Conservation (phyloP, 2,888 invertebrate genomes). For the Microctonus hyperodae region DNA sequence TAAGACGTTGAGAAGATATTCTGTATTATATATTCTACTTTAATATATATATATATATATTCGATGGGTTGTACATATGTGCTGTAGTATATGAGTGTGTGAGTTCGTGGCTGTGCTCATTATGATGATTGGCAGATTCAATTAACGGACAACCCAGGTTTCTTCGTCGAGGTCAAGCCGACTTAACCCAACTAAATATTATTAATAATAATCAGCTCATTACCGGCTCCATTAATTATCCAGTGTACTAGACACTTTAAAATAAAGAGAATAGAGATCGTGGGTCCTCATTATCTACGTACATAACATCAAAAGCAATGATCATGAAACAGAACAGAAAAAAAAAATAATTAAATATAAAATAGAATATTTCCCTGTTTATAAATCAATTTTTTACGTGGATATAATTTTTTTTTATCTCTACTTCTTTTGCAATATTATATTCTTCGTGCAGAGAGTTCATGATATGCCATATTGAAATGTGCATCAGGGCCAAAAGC, state of each 20-base stretch:
- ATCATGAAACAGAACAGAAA: neutral
- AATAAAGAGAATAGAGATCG: neutral
- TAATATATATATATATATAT: neutral
- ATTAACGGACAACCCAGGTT: constrained; percentile 66
- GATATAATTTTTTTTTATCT: neutral
- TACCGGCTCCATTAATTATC: constrained; percentile 61
- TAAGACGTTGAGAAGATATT: neutral
- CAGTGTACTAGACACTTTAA: constrained; percentile 32
- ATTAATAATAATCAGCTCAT: constrained; percentile 63
- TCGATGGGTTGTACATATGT: neutral
- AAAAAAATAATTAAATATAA: neutral
- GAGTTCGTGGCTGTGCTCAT: constrained; percentile 68
- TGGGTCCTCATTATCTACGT: neutral
- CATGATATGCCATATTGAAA: neutral
- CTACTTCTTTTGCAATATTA: neutral
- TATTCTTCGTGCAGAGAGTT: neutral
- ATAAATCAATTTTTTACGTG: too few species aligned
- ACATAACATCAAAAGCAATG: neutral
- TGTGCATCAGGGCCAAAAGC: constrained; percentile 24
- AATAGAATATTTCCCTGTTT: too few species aligned
- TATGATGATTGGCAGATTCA: constrained; percentile 83
- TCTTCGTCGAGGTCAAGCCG: constrained; percentile 54
- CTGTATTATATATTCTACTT: neutral
- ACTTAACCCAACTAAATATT: constrained; percentile 62
- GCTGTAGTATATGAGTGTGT: constrained; percentile 19